Evolutionary conservation across 2,113 vertebrate species (phyloP).

Genomic region (Lophochroa leadbeateri): DNA sequence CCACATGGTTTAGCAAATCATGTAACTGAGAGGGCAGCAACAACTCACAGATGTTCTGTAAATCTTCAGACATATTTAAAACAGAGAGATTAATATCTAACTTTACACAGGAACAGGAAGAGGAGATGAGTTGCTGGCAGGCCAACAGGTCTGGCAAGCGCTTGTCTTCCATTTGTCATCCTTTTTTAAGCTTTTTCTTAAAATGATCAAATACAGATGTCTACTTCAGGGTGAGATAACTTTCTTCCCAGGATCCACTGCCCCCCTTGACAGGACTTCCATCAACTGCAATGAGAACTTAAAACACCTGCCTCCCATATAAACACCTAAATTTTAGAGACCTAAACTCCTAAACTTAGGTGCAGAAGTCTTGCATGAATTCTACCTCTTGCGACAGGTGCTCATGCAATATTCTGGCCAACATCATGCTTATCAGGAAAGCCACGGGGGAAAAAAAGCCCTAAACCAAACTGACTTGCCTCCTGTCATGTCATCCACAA

Average conservation of each 20-base stretch:
- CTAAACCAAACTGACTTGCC: neutral
- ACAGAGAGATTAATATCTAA: neutral
- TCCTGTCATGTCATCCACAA: neutral
- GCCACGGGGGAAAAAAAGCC: neutral
- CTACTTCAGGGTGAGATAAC: neutral
- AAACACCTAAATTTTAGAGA: neutral
- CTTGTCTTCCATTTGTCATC: neutral
- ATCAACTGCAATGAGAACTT: fast-evolving
- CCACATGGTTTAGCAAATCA: neutral
- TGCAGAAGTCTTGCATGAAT: neutral
- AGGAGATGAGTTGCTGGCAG: neutral
- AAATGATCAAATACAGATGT: neutral
- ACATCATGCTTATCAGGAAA: neutral
- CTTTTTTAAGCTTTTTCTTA: neutral
- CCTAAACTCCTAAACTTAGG: neutral
- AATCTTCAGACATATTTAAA: neutral
- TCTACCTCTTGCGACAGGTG: neutral
- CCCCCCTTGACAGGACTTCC: neutral
- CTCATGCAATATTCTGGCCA: neutral
- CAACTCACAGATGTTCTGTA: neutral
- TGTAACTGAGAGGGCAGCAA: neutral
- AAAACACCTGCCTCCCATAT: neutral
- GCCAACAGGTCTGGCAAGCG: neutral
- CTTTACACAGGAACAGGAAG: neutral
- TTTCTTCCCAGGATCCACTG: neutral